Evolutionary conservation across 2,113 vertebrate genomes (phyloP), one percentile per base, ranked within the genome.

Genomic region (Fulica atra): DNA sequence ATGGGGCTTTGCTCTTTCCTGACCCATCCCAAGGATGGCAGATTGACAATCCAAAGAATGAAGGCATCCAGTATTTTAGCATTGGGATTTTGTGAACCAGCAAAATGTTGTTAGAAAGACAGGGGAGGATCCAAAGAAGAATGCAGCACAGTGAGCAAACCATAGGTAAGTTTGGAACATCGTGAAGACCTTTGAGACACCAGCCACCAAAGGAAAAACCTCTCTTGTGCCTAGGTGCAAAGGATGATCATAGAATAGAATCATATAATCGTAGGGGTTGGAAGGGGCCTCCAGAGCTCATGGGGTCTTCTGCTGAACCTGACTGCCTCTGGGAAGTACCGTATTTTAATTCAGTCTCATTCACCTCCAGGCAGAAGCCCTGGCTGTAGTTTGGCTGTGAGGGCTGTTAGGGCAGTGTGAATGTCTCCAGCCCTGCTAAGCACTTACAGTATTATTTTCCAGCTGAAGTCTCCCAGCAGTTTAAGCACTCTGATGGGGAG

Each of bases 101-200:
- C 44, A 20, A n/a, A 26, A 73, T 5, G 28, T 38, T 10, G 4
- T n/a, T 36, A 23, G 31, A 59, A 85, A 81, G 44, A 26, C 4
- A 40, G 31, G 1, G 0, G 35, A 31, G 29, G 31, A 60, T 25
- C 2, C 0, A 0, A 60, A 59, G 53, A 16, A 71, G 53, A 53
- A 57, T 0, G 9, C 36, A 61, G 46, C 26, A n/a, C 13, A 7
- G 15, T 0, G 9, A 63, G 36, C 24, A 87, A 48, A 25, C 7
- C 12, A 1, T 1, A 46, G 40, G 4, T 21, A 20, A 21, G 17
- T 46, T 0, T 11, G 25, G 31, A 46, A 46, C 36, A 54, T 19
- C 2, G 1, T 2, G 0, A 38, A 68, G 81, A 71, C 29, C 36
- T 72, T 6, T 5, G 10, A 23, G 28, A 54, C 31, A 44, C 8